Percentiles rank a stretch among this genome's conserved stretches.
These are phyloP conservation scores for Acanthochromis polyacanthus DNA, from an alignment of 2,113 vertebrate species.

Conservation along the genomic window DNA sequence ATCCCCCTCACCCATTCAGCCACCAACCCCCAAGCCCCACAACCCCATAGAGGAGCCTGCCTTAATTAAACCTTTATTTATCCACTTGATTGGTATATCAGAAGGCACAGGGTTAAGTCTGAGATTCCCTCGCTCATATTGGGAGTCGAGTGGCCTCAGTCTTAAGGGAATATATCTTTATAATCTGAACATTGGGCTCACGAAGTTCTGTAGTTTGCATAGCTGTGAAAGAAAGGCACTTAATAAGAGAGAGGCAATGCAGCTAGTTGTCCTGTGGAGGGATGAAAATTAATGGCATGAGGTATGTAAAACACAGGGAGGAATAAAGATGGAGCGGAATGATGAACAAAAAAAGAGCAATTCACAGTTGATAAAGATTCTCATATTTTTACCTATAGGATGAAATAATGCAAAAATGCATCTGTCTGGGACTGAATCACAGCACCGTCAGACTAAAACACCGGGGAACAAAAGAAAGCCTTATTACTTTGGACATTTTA, in stretches of 20 bases:
- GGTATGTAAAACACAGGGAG: slow-evolving; percentile 44
- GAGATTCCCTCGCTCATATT: slow-evolving; percentile 69
- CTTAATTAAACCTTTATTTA: slow-evolving; percentile 84
- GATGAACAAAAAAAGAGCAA: slow-evolving; percentile 59
- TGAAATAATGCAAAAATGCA: slow-evolving; percentile 48
- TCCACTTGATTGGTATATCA: slow-evolving; percentile 79
- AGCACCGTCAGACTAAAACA: slow-evolving; percentile 17
- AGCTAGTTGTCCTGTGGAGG: slow-evolving; percentile 44
- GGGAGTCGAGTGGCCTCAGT: slow-evolving; percentile 58
- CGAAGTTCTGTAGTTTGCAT: slow-evolving; percentile 62
- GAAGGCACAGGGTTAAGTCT: slow-evolving; percentile 64
- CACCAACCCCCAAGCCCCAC: slow-evolving; percentile 46
- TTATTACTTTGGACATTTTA: slow-evolving; percentile 60
- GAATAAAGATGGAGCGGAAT: slow-evolving; percentile 41
- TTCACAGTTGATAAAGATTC: slow-evolving; percentile 46
- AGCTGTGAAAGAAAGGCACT: slow-evolving; percentile 37
- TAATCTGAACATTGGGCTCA: slow-evolving; percentile 62
- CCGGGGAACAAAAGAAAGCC: slow-evolving; percentile 19
- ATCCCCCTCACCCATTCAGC: slow-evolving; percentile 33
- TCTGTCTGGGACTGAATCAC: slow-evolving; percentile 41
- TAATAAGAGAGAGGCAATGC: slow-evolving; percentile 60
- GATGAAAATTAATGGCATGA: slow-evolving; percentile 63
- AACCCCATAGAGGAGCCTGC: slow-evolving; percentile 60
- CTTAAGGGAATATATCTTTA: slow-evolving; percentile 68
- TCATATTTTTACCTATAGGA: slow-evolving; percentile 32